phyloP scores from a whole-genome alignment of 2,113 vertebrate genomes.

The Anolis sagrei region DNA sequence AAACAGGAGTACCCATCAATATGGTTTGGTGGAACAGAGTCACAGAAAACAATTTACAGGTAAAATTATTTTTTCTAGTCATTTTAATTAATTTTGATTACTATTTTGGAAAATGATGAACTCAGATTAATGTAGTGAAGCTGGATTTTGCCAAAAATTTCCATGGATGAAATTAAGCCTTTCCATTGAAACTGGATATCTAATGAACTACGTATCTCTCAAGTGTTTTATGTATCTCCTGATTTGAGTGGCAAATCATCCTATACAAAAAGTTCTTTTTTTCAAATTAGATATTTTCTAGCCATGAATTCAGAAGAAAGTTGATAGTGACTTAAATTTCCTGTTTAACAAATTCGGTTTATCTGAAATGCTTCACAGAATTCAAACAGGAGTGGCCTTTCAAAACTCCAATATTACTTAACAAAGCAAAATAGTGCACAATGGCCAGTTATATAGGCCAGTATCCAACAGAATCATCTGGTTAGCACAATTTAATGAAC shows the following conservation, averaged over 20 bases:
- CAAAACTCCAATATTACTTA: not conserved
- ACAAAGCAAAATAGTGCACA: not conserved
- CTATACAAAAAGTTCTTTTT: not conserved
- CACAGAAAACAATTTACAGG: slow-evolving; percentile 87
- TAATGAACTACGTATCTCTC: not conserved
- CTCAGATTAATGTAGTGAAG: not conserved
- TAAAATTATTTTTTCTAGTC: slow-evolving; percentile 80
- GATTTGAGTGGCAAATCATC: not conserved
- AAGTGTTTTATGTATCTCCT: not conserved
- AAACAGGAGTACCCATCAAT: slow-evolving; percentile 85
- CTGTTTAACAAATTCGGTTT: not conserved
- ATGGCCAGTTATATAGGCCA: not conserved
- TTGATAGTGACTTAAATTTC: not conserved
- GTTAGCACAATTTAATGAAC: not conserved
- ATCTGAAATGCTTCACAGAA: not conserved
- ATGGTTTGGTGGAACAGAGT: slow-evolving; percentile 88
- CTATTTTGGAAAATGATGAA: slow-evolving; percentile 58
- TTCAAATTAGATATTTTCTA: not conserved
- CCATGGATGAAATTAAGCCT: not conserved
- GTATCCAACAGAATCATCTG: not conserved
- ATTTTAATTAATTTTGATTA: slow-evolving; percentile 69
- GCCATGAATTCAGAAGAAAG: not conserved
- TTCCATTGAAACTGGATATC: not conserved
- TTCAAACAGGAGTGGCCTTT: not conserved
- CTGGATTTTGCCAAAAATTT: not conserved